These are phyloP conservation scores for Pelobates fuscus DNA, from an alignment of 2,113 vertebrate species.

Conservation along the genomic window DNA sequence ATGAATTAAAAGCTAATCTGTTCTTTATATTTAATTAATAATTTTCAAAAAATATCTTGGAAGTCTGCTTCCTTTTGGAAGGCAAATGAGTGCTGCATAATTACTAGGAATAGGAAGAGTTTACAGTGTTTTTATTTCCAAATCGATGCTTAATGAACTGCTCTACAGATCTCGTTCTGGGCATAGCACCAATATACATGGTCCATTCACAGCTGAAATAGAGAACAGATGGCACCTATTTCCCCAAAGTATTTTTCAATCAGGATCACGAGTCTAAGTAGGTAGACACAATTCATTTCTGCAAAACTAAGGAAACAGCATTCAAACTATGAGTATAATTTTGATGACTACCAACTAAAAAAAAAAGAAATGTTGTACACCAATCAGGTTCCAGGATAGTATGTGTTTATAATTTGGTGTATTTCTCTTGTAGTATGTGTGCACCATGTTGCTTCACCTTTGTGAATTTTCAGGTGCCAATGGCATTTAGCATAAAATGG, in stretches of 20 bases:
- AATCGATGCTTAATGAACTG: constrained; percentile 49
- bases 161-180: constrained; percentile 45
- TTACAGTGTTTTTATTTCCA: constrained; percentile 44
- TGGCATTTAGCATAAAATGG: no score
- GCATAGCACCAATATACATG: constrained; percentile 39
- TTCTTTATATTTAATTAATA: constrained; percentile 1
- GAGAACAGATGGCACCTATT: constrained; percentile 41
- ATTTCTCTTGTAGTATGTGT: no score
- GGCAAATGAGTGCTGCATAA: constrained; percentile 24
- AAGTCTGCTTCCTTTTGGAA: constrained; percentile 30
- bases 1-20: no score
- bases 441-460: no score
- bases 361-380: no score
- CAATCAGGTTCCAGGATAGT: no score
- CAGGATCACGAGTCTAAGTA: constrained; percentile 32
- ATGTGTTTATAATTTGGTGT: no score
- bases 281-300: constrained; percentile 10
- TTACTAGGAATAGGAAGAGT: constrained; percentile 36
- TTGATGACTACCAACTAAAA: no score
- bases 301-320: not conserved
- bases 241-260: constrained; percentile 33
- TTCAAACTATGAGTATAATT: no score
- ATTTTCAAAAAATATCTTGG: not conserved
- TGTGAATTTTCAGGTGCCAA: no score
- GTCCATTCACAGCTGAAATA: constrained; percentile 42